A percentile compares a stretch with the other conserved stretches of the same genome.
Conservation (phyloP, 1,140 invertebrate species). For the Uloborus diversus region DNA sequence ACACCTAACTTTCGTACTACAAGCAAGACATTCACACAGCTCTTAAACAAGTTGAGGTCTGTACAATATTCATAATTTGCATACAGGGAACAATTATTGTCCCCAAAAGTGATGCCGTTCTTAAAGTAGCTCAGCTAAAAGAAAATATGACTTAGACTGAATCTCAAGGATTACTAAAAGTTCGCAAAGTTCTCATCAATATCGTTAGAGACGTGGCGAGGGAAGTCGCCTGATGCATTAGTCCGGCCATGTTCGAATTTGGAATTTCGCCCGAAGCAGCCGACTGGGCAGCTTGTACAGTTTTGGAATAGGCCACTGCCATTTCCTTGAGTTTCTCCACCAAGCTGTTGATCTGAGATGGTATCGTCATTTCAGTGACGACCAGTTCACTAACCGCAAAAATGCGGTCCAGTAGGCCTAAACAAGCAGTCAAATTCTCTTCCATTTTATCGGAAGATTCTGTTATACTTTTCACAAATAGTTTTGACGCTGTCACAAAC, state of each 20-base stretch:
- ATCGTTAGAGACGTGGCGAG: constrained; percentile 83
- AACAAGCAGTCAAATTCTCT: constrained; percentile 75
- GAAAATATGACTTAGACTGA: constrained; percentile 39
- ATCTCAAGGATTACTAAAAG: constrained; percentile 50
- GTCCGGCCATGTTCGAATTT: constrained; percentile 69
- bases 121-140: neutral
- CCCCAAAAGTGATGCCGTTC: constrained; percentile 15
- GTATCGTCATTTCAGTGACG: constrained; percentile 76
- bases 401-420: constrained; percentile 73
- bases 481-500: constrained; percentile 83
- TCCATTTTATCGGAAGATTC: constrained; percentile 70
- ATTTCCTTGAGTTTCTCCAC: constrained; percentile 83
- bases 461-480: constrained; percentile 81
- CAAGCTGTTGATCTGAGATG: constrained; percentile 80
- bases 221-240: constrained; percentile 78
- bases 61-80: constrained; percentile 41
- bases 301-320: constrained; percentile 76
- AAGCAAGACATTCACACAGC: neutral
- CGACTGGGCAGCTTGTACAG: constrained; percentile 64
- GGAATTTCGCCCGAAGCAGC: constrained; percentile 64
- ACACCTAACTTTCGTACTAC: no score
- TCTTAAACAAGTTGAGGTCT: neutral
- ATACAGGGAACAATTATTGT: neutral
- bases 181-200: constrained; percentile 78
- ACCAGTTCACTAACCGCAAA: constrained; percentile 74